These are phyloP conservation scores for Gobio gobio DNA, from an alignment of 2,113 vertebrate genomes.

Conservation along the genomic window DNA sequence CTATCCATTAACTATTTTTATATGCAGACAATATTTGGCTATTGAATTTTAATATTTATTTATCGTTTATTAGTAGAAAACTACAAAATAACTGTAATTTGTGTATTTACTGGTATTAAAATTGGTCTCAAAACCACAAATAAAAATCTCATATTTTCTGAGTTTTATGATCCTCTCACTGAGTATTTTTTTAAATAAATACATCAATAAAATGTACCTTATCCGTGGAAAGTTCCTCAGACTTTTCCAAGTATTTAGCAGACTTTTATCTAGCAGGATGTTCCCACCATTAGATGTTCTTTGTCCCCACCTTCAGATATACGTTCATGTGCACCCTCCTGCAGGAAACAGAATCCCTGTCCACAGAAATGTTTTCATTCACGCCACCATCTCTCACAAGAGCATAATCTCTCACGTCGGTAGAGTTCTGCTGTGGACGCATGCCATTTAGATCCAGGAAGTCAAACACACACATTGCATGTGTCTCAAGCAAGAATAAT, in stretches of 20 bases:
- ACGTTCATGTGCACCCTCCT: neutral
- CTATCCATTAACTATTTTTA: too few relatives aligned
- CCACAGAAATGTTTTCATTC: conserved; percentile 14
- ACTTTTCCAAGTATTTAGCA: neutral
- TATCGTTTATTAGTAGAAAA: too few relatives aligned
- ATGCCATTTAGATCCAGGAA: neutral
- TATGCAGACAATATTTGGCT: too few relatives aligned
- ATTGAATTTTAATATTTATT: too few relatives aligned
- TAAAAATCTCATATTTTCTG: too few relatives aligned
- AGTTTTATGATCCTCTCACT: too few relatives aligned
- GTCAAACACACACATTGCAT: conserved; percentile 10
- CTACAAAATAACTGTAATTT: too few relatives aligned
- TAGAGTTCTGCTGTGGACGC: neutral
- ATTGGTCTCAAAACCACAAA: too few relatives aligned
- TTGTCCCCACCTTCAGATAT: neutral
- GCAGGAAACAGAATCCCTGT: conserved; percentile 17
- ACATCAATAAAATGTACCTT: too few relatives aligned
- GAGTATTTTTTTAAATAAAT: too few relatives aligned
- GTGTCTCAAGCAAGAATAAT: conserved; percentile 13
- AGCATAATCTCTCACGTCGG: neutral
- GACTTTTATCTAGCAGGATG: neutral
- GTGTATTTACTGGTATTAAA: too few relatives aligned
- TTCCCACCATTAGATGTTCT: neutral
- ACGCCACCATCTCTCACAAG: conserved; percentile 6
- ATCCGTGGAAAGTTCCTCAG: neutral